A percentile compares a stretch with the other conserved stretches of the same genome.
Conservation (phyloP, 2,888 invertebrate species). For the Drosophila rubida region DNA sequence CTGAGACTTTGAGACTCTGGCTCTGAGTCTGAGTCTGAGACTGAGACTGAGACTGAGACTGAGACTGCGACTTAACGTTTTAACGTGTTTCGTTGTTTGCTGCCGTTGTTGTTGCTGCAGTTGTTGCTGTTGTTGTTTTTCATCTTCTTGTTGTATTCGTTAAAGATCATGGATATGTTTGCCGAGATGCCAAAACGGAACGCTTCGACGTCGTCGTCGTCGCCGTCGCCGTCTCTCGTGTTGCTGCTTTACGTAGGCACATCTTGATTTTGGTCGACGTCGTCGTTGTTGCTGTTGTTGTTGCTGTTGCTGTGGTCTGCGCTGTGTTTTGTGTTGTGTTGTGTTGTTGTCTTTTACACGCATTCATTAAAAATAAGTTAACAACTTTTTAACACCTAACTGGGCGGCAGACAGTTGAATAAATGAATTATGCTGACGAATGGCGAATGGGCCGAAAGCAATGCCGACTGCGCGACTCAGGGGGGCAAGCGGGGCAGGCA, state of each 20-base stretch:
- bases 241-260: slow-evolving; percentile 56
- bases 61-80: slow-evolving; percentile 39
- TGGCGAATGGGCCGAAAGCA: slow-evolving; percentile 47
- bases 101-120: slow-evolving; percentile 8
- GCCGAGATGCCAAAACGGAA: slow-evolving; percentile 66
- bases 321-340: slow-evolving; percentile 22
- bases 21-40: slow-evolving; percentile 11
- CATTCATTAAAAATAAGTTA: slow-evolving; percentile 82
- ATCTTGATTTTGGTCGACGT: slow-evolving; percentile 52
- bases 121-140: slow-evolving; percentile 19
- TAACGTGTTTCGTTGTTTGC: slow-evolving; percentile 48
- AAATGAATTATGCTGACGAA: slow-evolving; percentile 80
- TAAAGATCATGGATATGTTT: slow-evolving; percentile 78
- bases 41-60: slow-evolving; percentile 7
- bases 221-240: slow-evolving; percentile 32
- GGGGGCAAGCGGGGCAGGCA: too few species aligned
- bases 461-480: slow-evolving; percentile 1
- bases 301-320: slow-evolving; percentile 19
- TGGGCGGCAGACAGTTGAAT: slow-evolving; percentile 81
- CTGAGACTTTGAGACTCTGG: not conserved
- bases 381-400: slow-evolving; percentile 84
- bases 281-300: slow-evolving; percentile 14
- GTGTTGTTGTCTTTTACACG: slow-evolving; percentile 64
- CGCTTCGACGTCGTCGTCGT: slow-evolving; percentile 35
- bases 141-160: slow-evolving; percentile 46